Percentiles rank a stretch among this genome's conserved stretches.
These are phyloP conservation scores for Microtus richardsoni DNA, from an alignment of 2,113 vertebrate genomes.

Conservation along the genomic window DNA sequence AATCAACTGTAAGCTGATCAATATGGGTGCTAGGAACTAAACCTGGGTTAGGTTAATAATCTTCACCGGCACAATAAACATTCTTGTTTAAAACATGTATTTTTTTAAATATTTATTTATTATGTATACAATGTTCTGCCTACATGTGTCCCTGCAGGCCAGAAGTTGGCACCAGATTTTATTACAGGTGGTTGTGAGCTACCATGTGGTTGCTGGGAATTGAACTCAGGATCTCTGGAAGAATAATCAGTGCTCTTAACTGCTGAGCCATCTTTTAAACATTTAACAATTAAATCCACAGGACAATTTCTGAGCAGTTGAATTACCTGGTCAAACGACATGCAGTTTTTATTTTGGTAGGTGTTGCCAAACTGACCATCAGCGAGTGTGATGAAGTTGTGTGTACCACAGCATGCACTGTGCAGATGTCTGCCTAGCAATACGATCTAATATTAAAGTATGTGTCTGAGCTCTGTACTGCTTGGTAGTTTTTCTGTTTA, in stretches of 20 bases:
- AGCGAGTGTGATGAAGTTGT: neutral
- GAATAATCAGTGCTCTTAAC: too few species aligned
- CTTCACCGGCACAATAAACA: neutral
- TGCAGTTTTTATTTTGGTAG: neutral
- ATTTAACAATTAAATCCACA: neutral
- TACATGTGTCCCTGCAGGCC: too few species aligned
- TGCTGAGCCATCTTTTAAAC: neutral
- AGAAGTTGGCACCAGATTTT: too few species aligned
- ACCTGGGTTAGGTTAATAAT: neutral
- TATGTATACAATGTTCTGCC: too few species aligned
- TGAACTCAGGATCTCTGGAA: too few species aligned
- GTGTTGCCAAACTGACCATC: neutral
- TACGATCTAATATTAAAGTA: neutral
- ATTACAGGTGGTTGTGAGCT: too few species aligned
- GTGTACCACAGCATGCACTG: neutral
- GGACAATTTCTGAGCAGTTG: neutral
- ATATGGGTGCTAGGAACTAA: neutral
- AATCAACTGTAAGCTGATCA: neutral
- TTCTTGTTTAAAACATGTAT: neutral
- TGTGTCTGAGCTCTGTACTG: neutral
- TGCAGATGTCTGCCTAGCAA: neutral
- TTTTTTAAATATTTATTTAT: too few species aligned
- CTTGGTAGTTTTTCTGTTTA: neutral
- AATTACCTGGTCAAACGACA: neutral
- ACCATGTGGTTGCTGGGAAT: too few species aligned